Evolutionary conservation across 2,113 vertebrate genomes (phyloP).

Genomic region (Anseranas semipalmata): DNA sequence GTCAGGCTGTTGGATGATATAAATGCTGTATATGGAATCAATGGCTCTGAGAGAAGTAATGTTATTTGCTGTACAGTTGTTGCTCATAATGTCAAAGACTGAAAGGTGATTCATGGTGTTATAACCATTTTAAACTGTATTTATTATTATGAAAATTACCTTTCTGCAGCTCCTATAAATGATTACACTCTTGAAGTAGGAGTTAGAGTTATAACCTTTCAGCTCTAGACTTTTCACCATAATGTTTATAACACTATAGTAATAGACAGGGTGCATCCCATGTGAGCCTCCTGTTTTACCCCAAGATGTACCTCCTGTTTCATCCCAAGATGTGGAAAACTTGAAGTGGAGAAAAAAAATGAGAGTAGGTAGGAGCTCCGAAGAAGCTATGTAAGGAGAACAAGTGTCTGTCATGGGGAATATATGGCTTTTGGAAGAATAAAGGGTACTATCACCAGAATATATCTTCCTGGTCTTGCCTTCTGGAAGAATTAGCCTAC

Average conservation of each 20-base stretch:
- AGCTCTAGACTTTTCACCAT: background rate
- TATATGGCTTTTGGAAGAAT: background rate
- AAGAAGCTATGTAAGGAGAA: background rate
- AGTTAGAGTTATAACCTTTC: background rate
- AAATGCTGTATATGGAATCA: slow-evolving; percentile 13
- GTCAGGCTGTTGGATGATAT: slow-evolving; percentile 35
- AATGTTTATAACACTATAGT: background rate
- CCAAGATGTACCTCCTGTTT: background rate
- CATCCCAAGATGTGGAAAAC: background rate
- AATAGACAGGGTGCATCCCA: background rate
- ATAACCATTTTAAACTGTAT: slow-evolving; percentile 5
- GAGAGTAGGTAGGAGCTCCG: background rate
- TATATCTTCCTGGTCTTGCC: background rate
- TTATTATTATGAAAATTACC: background rate
- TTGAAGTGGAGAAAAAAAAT: background rate
- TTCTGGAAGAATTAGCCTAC: background rate
- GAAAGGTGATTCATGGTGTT: slow-evolving; percentile 2
- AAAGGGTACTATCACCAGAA: background rate
- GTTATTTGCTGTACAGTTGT: background rate
- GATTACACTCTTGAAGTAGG: background rate
- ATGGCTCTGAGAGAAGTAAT: background rate
- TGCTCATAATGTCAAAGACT: background rate
- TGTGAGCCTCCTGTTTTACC: background rate
- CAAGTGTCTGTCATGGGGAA: background rate
- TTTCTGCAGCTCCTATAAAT: background rate